Evolutionary conservation across 23 tunicate genomes (phyloP).

Genomic region (Ciona savignyi): DNA sequence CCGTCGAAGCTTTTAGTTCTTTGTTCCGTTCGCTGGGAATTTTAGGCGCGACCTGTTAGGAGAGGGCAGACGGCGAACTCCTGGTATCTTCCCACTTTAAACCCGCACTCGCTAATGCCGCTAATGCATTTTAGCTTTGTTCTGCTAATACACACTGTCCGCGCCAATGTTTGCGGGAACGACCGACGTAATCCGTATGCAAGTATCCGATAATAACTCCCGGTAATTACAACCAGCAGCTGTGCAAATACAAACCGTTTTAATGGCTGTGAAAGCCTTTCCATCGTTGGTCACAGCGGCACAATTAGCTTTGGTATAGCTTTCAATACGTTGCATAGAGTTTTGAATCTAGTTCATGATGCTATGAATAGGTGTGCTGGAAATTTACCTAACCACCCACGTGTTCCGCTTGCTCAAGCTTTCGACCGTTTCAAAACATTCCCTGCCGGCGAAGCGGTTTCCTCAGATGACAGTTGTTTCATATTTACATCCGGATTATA

Average conservation of each 20-base stretch:
- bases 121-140: not conserved
- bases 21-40: not conserved
- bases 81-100: not conserved
- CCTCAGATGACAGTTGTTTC: not conserved
- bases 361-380: not conserved
- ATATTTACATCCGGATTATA: not conserved
- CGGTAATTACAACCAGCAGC: not conserved
- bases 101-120: not conserved
- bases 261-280: not conserved
- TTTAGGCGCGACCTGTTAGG: not conserved
- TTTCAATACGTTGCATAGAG: too few species aligned
- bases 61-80: not conserved
- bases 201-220: not conserved
- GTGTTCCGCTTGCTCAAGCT: not conserved
- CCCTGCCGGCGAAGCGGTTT: not conserved
- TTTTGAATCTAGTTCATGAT: too few species aligned
- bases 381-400: not conserved
- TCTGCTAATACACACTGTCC: not conserved
- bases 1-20: not conserved
- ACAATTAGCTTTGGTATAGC: not conserved
- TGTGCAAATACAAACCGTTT: not conserved
- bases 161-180: not conserved
- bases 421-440: not conserved
- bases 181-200: not conserved
- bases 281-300: not conserved